phyloP scores from a whole-genome alignment of 2,113 vertebrate genomes.

The Gracilinanus agilis region DNA sequence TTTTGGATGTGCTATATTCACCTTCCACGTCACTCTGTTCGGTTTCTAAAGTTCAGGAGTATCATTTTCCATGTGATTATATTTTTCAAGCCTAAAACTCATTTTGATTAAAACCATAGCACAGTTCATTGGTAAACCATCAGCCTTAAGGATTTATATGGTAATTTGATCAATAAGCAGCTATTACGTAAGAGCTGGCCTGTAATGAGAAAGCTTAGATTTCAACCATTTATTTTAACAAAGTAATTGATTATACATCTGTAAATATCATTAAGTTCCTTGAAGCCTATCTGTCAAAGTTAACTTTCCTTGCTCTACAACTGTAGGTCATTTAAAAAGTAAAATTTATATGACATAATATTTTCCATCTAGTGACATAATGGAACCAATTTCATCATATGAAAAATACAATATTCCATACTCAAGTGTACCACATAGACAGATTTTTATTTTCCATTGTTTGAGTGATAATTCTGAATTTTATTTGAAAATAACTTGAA shows the following conservation, averaged over 20 bases:
- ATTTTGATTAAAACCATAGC: background rate
- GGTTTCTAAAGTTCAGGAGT: background rate
- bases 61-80: conserved; percentile 4
- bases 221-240: conserved; percentile 54
- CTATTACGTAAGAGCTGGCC: conserved; percentile 33
- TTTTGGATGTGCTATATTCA: background rate
- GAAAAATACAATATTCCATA: conserved; percentile 40
- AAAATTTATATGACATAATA: conserved; percentile 39
- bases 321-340: conserved; percentile 39
- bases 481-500: conserved; percentile 35
- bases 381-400: conserved; percentile 41
- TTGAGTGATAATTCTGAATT: conserved; percentile 50
- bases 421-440: conserved; percentile 39
- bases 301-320: background rate
- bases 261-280: conserved; percentile 58
- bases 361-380: conserved; percentile 58
- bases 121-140: background rate
- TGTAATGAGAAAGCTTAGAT: conserved; percentile 16
- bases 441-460: conserved; percentile 17
- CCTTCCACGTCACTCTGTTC: background rate
- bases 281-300: conserved; percentile 39
- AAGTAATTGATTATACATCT: conserved; percentile 18
- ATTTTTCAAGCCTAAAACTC: conserved; percentile 22
- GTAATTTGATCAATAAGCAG: conserved; percentile 9
- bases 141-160: background rate